Evolutionary conservation across 2,797 vertebrate species (phyloP), one percentile per base, ranked within the genome.

Genomic region (Octomys mimax): DNA sequence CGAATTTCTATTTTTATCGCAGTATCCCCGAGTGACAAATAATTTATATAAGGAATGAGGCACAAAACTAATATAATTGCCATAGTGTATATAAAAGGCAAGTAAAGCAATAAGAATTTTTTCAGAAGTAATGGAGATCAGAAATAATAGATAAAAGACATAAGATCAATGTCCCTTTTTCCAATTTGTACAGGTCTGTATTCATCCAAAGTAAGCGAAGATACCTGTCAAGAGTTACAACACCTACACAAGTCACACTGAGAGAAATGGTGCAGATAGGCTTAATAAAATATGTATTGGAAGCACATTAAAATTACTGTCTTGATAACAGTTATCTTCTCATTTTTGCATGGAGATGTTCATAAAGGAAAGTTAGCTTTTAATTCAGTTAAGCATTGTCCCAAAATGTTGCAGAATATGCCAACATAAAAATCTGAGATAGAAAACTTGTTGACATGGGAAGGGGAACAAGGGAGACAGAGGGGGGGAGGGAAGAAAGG

Each of bases 51-150:
- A 95, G 16, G 12, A 42, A 82, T 87, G 62, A 96, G 68, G 36
- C 28, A 89, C 42, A 86, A 91, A 92, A 93, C 28, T 89, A 36
- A 89, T 93, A 80, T 52, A 96, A 86, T 89, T 92, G 57, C 59
- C 66, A 26, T 3, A 91, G 54, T 79, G 49, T 26, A 26, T 89
- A 1, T 70, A 24, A 94, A 89, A 61, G 22, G 13, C 39, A 33
- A 73, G 33, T 73, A 36, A 83, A 94, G 92, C 64, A 22, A 54
- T 49, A 5, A 89, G 7, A 49, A 85, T 16, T 81, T 46, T 84
- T 91, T 87, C 71, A 57, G 57, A 88, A 59, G 31, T 75, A 36
- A 4, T 52, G 0, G 75, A 86, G 13, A 73, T 61, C 54, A 95
- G 36, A 84, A 88, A 75, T n/a, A 92, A 89, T 31, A 61, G 42